A percentile compares a stretch with the other conserved stretches of the same genome.
Evolutionary conservation across 2,113 vertebrate species (phyloP).

Genomic region (Misgurnus anguillicaudatus): DNA sequence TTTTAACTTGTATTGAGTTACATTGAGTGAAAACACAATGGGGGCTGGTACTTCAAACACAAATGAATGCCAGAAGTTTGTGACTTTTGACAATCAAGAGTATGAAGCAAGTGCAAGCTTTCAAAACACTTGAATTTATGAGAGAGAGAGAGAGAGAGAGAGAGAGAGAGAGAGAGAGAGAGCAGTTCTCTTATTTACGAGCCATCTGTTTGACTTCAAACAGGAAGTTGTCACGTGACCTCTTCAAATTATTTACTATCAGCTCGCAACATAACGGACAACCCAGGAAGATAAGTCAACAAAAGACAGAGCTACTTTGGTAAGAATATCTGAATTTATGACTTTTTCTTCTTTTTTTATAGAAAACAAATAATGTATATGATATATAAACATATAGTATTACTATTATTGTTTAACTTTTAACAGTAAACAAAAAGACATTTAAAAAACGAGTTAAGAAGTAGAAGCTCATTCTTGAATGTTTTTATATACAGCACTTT

Average conservation of each 20-base stretch:
- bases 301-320: not conserved
- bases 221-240: constrained; percentile 1
- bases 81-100: no score
- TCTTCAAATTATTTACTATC: not conserved
- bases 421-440: no score
- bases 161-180: no score
- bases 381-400: not conserved
- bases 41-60: no score
- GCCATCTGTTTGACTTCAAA: not conserved
- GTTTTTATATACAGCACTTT: not conserved
- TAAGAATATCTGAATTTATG: not conserved
- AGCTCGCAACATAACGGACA: not conserved
- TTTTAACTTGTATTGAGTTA: no score
- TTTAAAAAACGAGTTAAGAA: no score
- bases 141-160: no score
- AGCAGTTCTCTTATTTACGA: not conserved
- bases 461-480: not conserved
- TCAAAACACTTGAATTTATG: no score
- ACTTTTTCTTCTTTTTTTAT: not conserved
- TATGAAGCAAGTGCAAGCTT: no score
- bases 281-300: not conserved
- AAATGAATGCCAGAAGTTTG: no score
- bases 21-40: no score
- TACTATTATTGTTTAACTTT: not conserved
- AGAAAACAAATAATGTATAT: not conserved